Conservation (phyloP, 2,888 invertebrate species). For the Lasioglossum lativentre region DNA sequence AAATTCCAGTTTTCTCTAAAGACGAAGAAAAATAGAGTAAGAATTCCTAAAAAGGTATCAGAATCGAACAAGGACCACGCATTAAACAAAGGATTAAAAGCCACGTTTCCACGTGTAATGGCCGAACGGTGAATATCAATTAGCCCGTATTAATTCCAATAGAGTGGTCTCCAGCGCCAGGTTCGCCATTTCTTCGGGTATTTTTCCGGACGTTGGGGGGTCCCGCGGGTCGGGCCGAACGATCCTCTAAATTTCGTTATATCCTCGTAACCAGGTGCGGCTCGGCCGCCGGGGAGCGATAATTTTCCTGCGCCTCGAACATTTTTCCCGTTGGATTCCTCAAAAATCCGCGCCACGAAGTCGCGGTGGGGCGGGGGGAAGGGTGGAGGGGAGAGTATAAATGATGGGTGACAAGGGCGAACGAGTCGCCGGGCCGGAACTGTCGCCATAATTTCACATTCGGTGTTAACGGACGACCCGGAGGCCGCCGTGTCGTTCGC, state of each 20-base stretch:
- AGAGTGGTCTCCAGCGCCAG: not conserved
- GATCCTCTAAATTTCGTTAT: conserved; percentile 48
- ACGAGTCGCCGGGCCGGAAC: conserved; percentile 18
- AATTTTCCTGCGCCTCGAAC: conserved; percentile 43
- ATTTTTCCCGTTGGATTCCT: conserved; percentile 42
- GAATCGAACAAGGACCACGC: not conserved
- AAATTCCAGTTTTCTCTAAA: not conserved
- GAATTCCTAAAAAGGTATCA: not conserved
- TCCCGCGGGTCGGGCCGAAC: conserved; percentile 21
- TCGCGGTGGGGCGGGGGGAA: not conserved
- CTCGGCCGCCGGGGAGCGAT: conserved; percentile 37
- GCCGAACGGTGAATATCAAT: not conserved
- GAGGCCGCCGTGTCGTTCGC: conserved; percentile 24
- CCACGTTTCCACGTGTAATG: not conserved
- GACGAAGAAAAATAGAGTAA: not conserved
- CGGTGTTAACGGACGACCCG: conserved; percentile 46
- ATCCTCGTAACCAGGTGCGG: conserved; percentile 54
- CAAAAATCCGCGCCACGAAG: conserved; percentile 35
- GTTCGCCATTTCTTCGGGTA: conserved; percentile 13
- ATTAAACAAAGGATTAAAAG: not conserved
- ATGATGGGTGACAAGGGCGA: conserved; percentile 36
- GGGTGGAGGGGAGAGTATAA: conserved; percentile 9
- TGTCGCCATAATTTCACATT: conserved; percentile 55
- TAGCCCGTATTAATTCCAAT: not conserved
- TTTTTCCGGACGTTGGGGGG: conserved; percentile 41